These are phyloP conservation scores for Meta bourneti DNA, from an alignment of 2,888 invertebrate genomes.

Conservation along the genomic window DNA sequence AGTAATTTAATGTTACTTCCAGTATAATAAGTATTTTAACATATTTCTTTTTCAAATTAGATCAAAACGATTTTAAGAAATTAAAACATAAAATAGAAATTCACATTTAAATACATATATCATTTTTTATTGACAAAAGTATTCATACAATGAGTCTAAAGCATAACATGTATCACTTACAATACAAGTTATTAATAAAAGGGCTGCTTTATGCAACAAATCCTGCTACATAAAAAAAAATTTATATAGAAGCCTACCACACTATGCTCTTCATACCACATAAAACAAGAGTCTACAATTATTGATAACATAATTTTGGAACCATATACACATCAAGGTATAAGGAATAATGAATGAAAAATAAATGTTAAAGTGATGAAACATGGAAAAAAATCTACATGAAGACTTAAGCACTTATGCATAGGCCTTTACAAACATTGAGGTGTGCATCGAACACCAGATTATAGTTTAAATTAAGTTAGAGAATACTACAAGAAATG, in stretches of 20 bases:
- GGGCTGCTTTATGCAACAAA: not conserved
- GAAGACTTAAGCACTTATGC: constrained; percentile 15
- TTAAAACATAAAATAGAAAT: no score
- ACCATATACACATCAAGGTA: constrained; percentile 31
- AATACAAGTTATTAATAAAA: constrained; percentile 11
- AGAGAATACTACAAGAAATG: constrained; percentile 50
- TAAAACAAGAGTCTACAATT: constrained; percentile 53
- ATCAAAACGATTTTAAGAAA: no score
- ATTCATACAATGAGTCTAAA: constrained; percentile 59
- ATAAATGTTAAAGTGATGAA: constrained; percentile 67
- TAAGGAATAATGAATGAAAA: constrained; percentile 51
- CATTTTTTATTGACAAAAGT: constrained; percentile 52
- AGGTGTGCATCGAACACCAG: constrained; percentile 53
- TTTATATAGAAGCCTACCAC: constrained; percentile 17
- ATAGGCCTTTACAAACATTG: constrained; percentile 10
- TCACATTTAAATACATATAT: not conserved
- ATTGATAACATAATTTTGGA: constrained; percentile 47
- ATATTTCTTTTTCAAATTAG: no score
- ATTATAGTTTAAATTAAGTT: constrained; percentile 52
- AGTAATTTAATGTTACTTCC: no score
- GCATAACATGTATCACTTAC: constrained; percentile 42
- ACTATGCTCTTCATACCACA: constrained; percentile 51
- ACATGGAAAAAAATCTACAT: constrained; percentile 66
- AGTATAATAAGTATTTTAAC: no score
- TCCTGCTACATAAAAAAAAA: constrained; percentile 4